Evolutionary conservation across 2,797 vertebrate genomes (phyloP).

Genomic region (Anguilla obscura): DNA sequence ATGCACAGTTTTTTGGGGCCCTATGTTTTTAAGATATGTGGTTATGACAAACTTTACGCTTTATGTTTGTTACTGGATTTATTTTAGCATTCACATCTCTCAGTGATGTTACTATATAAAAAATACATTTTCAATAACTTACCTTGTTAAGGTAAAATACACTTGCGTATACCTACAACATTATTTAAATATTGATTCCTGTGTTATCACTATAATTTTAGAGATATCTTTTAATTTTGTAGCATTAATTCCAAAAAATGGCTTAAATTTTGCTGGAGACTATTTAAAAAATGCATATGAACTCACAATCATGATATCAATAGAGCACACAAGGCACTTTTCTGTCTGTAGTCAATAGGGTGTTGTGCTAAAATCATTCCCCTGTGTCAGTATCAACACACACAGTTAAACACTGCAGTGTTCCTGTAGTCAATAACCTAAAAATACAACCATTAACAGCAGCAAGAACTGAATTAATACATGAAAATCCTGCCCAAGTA

Average conservation of each 20-base stretch:
- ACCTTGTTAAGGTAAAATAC: background rate
- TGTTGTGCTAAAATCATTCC: background rate
- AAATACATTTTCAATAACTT: background rate
- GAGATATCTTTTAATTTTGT: background rate
- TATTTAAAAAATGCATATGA: background rate
- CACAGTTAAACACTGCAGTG: background rate
- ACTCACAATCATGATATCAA: background rate
- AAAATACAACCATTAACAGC: constrained; percentile 18
- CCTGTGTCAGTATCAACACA: background rate
- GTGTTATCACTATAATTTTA: background rate
- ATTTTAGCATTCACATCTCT: background rate
- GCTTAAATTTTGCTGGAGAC: background rate
- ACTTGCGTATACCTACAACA: background rate
- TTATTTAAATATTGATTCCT: background rate
- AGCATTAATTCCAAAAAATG: background rate
- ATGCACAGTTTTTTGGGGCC: background rate
- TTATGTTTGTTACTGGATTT: background rate
- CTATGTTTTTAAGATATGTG: background rate
- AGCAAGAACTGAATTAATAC: background rate
- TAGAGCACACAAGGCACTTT: background rate
- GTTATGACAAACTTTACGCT: background rate
- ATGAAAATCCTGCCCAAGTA: background rate
- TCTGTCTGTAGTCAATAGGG: background rate
- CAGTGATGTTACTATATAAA: background rate
- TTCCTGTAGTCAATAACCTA: background rate